phyloP scores from a whole-genome alignment of 2,113 vertebrate genomes.

The Anguilla japonica region DNA sequence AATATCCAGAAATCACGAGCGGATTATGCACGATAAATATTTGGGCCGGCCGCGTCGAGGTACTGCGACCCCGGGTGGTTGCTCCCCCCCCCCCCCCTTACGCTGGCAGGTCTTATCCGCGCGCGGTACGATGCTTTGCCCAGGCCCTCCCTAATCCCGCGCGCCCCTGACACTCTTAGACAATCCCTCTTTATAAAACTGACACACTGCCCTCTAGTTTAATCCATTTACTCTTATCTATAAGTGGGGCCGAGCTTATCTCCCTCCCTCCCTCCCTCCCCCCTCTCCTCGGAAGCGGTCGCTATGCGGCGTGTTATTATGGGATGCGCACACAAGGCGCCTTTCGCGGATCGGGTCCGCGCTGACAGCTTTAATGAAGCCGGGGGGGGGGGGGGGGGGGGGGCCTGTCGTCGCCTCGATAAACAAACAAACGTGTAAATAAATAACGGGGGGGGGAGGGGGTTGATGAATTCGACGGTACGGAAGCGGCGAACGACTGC shows the following conservation, averaged over 20 bases:
- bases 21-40: not conserved
- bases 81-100: no score
- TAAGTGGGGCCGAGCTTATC: not conserved
- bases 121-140: no score
- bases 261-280: not conserved
- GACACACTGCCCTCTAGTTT: not conserved
- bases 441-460: not conserved
- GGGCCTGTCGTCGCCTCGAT: not conserved
- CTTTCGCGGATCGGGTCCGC: not conserved
- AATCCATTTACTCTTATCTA: conserved; percentile 2
- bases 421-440: not conserved
- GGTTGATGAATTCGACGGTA: not conserved
- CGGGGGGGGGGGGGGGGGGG: not conserved
- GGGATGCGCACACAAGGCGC: not conserved
- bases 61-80: not conserved
- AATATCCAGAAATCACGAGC: not conserved
- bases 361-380: not conserved
- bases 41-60: not conserved
- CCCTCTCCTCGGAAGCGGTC: not conserved
- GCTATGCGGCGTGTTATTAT: not conserved
- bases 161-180: not conserved
- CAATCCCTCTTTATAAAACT: not conserved
- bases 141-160: not conserved
- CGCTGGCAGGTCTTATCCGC: not conserved
- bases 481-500: not conserved